Base-by-base conservation (phyloP, 1,140 invertebrate species). In the Listronotus bonariensis region DNA sequence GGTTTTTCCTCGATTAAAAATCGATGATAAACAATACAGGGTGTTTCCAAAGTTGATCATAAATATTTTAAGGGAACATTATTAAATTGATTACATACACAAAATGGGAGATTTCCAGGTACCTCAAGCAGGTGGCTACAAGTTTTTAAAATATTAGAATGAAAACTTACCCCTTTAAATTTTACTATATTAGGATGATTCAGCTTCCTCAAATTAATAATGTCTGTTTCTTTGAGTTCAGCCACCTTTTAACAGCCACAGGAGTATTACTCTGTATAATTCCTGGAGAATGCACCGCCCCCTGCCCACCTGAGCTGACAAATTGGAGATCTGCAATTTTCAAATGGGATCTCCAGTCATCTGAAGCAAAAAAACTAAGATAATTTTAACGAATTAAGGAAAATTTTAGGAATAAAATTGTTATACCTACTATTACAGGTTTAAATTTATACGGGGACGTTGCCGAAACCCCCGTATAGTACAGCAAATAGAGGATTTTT, bases 201-300 rank as follows among this genome's bases (percentile, higher is more conserved):
- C 26, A 99, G 85, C 81, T 97, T 96, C 43, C 92, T 82, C 26
- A 99, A 82, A 80, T 98, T 95, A 72, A 88, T 89, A 59, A 99
- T 97, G 76, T 99, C 93, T 17, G 95, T 97, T 79, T 99, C 96
- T 74, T 91, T 91, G 69, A 92, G 87, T 73, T 98, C 93, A 58
- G 89, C 83, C 7, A 99, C 92, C 81, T 98, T 98, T 99, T 99
- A 3, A 99, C 95, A 15, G 97, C 97, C 4, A 99, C 94, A 73
- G 87, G 86, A 79, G 92, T 88, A 65, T 89, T 90, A 66, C 88
- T 87, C 6, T 96, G 81, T n/a, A n/a, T n/a, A n/a, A 26, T 26
- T 73, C 87, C 90, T 0, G 95, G 96, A 48, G 91, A 89, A 78
- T 97, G 99, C 1, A 99, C 97, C 0, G 93, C 92, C 14, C 97